Percentiles rank a stretch among this genome's conserved stretches.
These are phyloP conservation scores for Acanthoscelides obtectus DNA, from an alignment of 2,888 invertebrate genomes.

Conservation along the genomic window DNA sequence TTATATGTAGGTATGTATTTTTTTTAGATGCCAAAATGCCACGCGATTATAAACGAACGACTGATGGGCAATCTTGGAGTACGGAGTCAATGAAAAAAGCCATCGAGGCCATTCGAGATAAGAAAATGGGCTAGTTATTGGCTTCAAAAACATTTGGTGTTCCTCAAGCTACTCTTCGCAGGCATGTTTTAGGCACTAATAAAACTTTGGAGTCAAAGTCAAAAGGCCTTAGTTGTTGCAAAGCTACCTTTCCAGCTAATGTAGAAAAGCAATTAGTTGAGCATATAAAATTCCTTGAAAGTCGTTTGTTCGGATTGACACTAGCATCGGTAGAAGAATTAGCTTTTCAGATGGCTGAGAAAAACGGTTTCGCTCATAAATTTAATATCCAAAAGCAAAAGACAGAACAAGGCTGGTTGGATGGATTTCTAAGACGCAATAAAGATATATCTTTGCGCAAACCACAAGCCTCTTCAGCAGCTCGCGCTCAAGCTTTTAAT, in stretches of 20 bases:
- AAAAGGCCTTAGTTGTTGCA: conserved; percentile 3
- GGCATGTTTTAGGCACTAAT: too few species aligned
- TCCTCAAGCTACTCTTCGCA: too few species aligned
- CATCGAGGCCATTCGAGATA: too few species aligned
- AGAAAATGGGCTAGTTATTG: too few species aligned
- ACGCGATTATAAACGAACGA: too few species aligned
- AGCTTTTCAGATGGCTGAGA: too few species aligned
- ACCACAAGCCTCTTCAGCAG: conserved; percentile 2
- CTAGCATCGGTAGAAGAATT: background rate
- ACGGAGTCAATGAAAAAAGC: too few species aligned
- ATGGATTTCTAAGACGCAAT: conserved; percentile 4
- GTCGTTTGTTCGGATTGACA: background rate
- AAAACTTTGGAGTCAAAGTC: too few species aligned
- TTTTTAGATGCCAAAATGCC: too few species aligned
- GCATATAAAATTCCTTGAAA: conserved; percentile 4
- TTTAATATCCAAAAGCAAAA: background rate
- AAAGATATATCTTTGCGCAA: conserved; percentile 3
- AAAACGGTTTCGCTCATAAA: conserved; percentile 1
- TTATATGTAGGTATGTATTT: too few species aligned
- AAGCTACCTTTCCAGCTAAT: conserved; percentile 6
- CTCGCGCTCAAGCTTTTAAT: conserved; percentile 4
- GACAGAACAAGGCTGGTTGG: background rate
- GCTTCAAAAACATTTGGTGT: too few species aligned
- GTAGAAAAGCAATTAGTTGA: conserved; percentile 5
- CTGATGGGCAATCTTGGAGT: too few species aligned